These are phyloP conservation scores for Chloroclysta siterata DNA, from an alignment of 2,888 invertebrate species.

Conservation along the genomic window DNA sequence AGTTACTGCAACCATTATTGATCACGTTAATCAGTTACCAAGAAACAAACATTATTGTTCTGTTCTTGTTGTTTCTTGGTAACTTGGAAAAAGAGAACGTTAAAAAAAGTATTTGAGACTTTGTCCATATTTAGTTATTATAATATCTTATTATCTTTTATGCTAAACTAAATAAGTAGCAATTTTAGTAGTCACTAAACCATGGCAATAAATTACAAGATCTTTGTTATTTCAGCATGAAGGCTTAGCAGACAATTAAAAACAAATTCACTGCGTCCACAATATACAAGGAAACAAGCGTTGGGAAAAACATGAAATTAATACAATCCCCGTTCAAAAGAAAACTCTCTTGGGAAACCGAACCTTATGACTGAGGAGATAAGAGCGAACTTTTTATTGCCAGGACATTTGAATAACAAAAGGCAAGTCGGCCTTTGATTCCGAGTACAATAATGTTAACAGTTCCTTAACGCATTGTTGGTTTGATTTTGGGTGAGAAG, in stretches of 20 bases:
- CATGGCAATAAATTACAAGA: background rate
- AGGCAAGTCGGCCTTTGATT: slow-evolving; percentile 38
- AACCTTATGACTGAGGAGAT: slow-evolving; percentile 27
- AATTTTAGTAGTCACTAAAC: background rate
- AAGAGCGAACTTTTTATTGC: slow-evolving; percentile 25
- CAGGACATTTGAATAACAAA: slow-evolving; percentile 42
- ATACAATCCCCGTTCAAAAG: slow-evolving; percentile 47
- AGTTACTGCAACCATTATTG: too few relatives aligned
- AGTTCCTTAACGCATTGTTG: slow-evolving; percentile 32
- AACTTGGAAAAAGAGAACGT: too few relatives aligned
- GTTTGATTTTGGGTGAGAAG: slow-evolving; percentile 23
- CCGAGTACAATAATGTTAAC: slow-evolving; percentile 37
- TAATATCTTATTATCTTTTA: too few relatives aligned
- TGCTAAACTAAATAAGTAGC: too few relatives aligned
- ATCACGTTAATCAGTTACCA: too few relatives aligned
- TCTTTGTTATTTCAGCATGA: background rate
- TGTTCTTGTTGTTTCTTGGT: too few relatives aligned
- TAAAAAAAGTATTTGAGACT: too few relatives aligned
- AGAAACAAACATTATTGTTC: too few relatives aligned
- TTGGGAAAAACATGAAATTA: slow-evolving; percentile 50
- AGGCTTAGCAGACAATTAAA: background rate
- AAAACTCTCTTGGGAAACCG: slow-evolving; percentile 29
- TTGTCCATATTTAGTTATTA: too few relatives aligned
- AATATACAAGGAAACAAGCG: slow-evolving; percentile 28
- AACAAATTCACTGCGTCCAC: slow-evolving; percentile 11